Conservation (phyloP, 37 sponge, comb jelly and placozoan species). For the Aplysina aerophoba region DNA sequence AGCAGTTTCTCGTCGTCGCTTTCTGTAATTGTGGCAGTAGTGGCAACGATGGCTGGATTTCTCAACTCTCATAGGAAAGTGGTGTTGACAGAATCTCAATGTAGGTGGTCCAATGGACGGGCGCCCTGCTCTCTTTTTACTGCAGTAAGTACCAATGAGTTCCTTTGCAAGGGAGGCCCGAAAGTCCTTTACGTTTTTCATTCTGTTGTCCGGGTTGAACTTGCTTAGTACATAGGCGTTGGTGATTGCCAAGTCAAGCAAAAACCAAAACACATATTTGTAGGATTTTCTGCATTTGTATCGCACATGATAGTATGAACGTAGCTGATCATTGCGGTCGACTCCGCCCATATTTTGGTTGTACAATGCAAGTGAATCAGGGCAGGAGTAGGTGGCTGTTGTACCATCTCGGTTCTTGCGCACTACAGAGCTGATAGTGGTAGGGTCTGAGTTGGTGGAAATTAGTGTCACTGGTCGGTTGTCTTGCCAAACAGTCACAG, state of each 20-base stretch:
- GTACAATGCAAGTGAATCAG: neutral
- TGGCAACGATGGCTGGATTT: neutral
- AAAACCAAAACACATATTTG: constrained; percentile 31
- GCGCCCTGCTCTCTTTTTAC: neutral
- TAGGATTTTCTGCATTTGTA: neutral
- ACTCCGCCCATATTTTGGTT: constrained; percentile 51
- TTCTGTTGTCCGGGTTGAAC: too few relatives aligned
- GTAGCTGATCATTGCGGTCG: constrained; percentile 40
- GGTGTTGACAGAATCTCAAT: neutral
- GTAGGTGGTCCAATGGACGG: neutral
- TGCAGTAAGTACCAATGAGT: neutral
- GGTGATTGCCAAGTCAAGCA: constrained; percentile 23
- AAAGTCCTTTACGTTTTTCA: neutral
- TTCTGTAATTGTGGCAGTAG: neutral
- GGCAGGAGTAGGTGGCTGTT: neutral
- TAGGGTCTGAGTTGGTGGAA: constrained; percentile 2
- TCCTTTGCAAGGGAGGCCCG: neutral
- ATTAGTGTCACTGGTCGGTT: neutral
- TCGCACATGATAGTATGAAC: neutral
- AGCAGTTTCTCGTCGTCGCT: neutral
- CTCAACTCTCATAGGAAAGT: constrained; percentile 4
- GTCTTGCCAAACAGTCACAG: constrained; percentile 2
- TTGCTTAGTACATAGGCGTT: neutral
- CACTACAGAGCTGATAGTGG: neutral
- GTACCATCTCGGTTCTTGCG: neutral